Conservation (phyloP, 2,888 invertebrate species). For the Chromoteleia sp. region DNA sequence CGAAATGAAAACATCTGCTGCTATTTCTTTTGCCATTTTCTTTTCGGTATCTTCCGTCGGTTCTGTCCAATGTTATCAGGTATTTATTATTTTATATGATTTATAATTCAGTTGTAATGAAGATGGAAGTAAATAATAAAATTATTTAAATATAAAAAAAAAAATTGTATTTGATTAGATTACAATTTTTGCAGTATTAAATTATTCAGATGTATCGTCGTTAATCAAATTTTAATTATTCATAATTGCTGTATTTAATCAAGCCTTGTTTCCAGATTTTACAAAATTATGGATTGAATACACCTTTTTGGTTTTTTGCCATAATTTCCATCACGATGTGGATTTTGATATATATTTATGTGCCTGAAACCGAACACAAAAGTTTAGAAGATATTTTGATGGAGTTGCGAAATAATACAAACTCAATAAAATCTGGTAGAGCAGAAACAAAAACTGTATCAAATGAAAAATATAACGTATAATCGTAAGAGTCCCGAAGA, state of each 20-base stretch:
- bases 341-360: conserved; percentile 80
- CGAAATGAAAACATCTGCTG: conserved; percentile 81
- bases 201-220: no score
- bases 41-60: conserved; percentile 78
- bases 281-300: conserved; percentile 76
- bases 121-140: no score
- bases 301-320: conserved; percentile 79
- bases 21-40: conserved; percentile 79
- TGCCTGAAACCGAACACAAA: conserved; percentile 83
- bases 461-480: conserved; percentile 15
- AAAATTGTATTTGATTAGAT: no score
- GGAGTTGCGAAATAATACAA: conserved; percentile 72
- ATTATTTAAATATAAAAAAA: neutral
- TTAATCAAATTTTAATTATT: no score
- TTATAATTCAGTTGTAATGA: no score
- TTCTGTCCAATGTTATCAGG: conserved; percentile 82
- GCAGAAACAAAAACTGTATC: conserved; percentile 4
- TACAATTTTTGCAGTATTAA: no score
- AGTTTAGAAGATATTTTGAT: conserved; percentile 82
- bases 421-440: conserved; percentile 17
- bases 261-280: conserved; percentile 38
- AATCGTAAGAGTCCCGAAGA: neutral
- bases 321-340: conserved; percentile 77
- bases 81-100: conserved; percentile 52
- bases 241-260: neutral